These are phyloP conservation scores for Cantharis rufa DNA, from an alignment of 2,888 invertebrate species.

Conservation along the genomic window DNA sequence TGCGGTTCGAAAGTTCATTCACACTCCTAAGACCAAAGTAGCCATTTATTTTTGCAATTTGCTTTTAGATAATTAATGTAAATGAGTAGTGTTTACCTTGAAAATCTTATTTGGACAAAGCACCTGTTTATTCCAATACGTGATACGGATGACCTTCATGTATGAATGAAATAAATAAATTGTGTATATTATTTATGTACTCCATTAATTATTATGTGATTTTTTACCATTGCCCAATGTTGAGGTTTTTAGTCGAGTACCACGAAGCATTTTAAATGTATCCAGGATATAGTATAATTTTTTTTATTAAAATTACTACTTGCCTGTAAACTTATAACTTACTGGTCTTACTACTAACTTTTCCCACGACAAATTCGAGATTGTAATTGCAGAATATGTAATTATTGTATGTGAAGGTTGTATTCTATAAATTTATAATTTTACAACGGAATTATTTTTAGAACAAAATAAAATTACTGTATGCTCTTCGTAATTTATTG, in stretches of 20 bases:
- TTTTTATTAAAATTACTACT: not conserved
- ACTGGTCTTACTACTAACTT: not conserved
- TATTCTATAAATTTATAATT: not conserved
- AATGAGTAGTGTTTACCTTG: conserved; percentile 2
- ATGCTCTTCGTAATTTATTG: not conserved
- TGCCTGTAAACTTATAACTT: not conserved
- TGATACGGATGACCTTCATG: conserved; percentile 1
- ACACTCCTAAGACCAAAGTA: not conserved
- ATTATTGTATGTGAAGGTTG: conserved; percentile 7
- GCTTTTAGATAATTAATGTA: not conserved
- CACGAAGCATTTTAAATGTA: not conserved
- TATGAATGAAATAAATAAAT: not conserved
- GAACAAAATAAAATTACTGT: not conserved
- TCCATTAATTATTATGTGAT: not conserved
- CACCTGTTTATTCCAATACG: conserved; percentile 9
- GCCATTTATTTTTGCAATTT: not conserved
- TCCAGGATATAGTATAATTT: not conserved
- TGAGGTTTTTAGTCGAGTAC: not conserved
- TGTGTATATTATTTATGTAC: not conserved
- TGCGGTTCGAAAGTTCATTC: not conserved
- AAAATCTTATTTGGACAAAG: conserved; percentile 7
- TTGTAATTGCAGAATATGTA: conserved; percentile 8
- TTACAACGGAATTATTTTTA: not conserved
- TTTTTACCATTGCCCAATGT: not conserved
- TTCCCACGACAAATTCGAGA: conserved; percentile 16